phyloP scores from a whole-genome alignment of 2,113 vertebrate genomes.

The Hemiprocne comata region DNA sequence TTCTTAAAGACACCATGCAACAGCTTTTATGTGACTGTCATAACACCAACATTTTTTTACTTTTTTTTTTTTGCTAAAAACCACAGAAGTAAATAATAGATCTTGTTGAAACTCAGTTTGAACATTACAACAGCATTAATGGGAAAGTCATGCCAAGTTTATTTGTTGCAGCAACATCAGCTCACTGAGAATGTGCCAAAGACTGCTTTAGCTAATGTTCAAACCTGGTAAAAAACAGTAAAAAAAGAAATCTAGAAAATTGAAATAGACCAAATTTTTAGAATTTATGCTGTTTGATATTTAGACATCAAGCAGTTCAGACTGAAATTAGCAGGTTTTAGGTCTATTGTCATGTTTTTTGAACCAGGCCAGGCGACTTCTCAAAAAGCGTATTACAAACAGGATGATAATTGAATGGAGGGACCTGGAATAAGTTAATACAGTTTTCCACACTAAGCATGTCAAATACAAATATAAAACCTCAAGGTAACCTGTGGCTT shows the following conservation, averaged over 20 bases:
- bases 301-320: background rate
- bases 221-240: background rate
- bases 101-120: background rate
- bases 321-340: background rate
- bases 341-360: background rate
- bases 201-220: background rate
- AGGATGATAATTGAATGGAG: background rate
- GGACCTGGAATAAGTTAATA: background rate
- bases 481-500: accelerated
- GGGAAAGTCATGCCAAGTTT: background rate
- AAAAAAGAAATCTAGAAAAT: background rate
- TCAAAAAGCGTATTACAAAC: background rate
- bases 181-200: background rate
- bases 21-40: background rate
- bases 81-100: background rate
- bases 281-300: background rate
- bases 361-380: background rate
- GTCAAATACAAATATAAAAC: background rate
- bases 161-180: background rate
- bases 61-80: accelerated
- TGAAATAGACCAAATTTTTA: background rate
- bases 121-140: background rate
- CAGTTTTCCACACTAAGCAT: background rate
- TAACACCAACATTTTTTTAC: background rate
- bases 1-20: background rate